Percentiles rank a stretch among this genome's conserved stretches.
phyloP scores from a whole-genome alignment of 2,797 vertebrate genomes.

The Lithobates sylvaticus region DNA sequence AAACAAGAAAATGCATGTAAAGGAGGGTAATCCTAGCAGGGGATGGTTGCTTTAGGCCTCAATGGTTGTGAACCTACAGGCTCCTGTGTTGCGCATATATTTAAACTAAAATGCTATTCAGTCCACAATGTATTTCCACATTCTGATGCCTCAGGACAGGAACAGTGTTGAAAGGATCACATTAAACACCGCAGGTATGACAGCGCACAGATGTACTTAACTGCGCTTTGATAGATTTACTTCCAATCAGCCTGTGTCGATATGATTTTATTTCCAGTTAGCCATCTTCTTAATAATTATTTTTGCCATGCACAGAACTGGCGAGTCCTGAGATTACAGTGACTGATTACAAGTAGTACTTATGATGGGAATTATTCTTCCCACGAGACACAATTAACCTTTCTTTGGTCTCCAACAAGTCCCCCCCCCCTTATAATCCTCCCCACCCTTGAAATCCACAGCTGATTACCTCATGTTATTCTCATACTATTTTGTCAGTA shows the following conservation, averaged over 20 bases:
- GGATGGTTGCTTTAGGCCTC: too few species aligned
- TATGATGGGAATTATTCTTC: conserved; percentile 62
- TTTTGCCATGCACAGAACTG: conserved; percentile 43
- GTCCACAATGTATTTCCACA: neutral
- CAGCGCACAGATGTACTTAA: conserved; percentile 11
- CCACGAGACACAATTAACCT: conserved; percentile 63
- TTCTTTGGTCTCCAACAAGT: conserved; percentile 45
- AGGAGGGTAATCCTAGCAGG: too few species aligned
- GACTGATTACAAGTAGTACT: conserved; percentile 61
- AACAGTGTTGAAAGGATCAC: neutral
- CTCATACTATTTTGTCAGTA: conserved; percentile 25
- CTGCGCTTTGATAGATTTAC: conserved; percentile 23
- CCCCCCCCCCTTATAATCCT: neutral
- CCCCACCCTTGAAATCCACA: conserved; percentile 28
- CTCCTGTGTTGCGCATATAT: neutral
- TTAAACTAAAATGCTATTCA: neutral
- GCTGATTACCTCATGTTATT: conserved; percentile 60
- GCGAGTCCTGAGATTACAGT: conserved; percentile 53
- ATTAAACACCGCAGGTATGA: neutral
- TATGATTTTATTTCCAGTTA: conserved; percentile 57
- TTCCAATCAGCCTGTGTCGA: conserved; percentile 47
- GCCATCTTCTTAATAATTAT: conserved; percentile 61
- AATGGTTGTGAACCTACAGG: too few species aligned
- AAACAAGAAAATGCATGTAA: too few species aligned
- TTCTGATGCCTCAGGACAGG: neutral